phyloP scores from a whole-genome alignment of 2,888 invertebrate species.

The Drosophila prostipennis region DNA sequence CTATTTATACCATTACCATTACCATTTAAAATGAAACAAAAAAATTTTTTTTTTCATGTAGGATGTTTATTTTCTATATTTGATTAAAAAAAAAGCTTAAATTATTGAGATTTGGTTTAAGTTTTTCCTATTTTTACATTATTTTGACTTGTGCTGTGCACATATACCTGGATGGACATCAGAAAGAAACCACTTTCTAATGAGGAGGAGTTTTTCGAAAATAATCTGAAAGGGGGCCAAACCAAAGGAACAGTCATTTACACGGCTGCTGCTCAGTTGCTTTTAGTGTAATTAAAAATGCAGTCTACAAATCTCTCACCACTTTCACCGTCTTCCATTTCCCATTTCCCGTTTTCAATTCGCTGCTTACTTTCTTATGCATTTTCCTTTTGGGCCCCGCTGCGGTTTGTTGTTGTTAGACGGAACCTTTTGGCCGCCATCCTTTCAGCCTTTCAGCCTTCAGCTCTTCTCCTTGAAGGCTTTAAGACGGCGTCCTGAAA shows the following conservation, averaged over 20 bases:
- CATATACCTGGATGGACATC: slow-evolving; percentile 8
- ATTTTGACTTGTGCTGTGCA: not conserved
- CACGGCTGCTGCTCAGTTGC: slow-evolving; percentile 69
- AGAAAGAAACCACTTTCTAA: slow-evolving; percentile 15
- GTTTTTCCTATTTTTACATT: not conserved
- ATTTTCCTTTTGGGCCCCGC: slow-evolving; percentile 25
- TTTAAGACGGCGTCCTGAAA: slow-evolving; percentile 39
- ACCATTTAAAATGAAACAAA: too few relatives aligned
- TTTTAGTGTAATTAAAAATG: slow-evolving; percentile 83
- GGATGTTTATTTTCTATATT: too few relatives aligned
- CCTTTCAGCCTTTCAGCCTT: slow-evolving; percentile 2
- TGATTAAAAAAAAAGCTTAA: too few relatives aligned
- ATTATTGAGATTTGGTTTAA: too few relatives aligned
- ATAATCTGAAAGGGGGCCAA: slow-evolving; percentile 8
- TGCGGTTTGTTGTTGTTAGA: slow-evolving; percentile 45
- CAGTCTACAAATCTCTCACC: slow-evolving; percentile 60
- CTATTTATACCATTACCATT: too few relatives aligned
- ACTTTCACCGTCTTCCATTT: slow-evolving; percentile 26
- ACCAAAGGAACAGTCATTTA: slow-evolving; percentile 32
- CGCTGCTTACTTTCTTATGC: slow-evolving; percentile 43
- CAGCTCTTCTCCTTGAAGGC: slow-evolving; percentile 26
- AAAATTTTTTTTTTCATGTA: too few relatives aligned
- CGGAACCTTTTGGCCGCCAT: slow-evolving; percentile 29
- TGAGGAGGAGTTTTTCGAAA: slow-evolving; percentile 12
- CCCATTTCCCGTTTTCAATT: slow-evolving; percentile 15